Base-by-base conservation (phyloP, 2,113 vertebrate genomes). In the Larimichthys polyactis region DNA sequence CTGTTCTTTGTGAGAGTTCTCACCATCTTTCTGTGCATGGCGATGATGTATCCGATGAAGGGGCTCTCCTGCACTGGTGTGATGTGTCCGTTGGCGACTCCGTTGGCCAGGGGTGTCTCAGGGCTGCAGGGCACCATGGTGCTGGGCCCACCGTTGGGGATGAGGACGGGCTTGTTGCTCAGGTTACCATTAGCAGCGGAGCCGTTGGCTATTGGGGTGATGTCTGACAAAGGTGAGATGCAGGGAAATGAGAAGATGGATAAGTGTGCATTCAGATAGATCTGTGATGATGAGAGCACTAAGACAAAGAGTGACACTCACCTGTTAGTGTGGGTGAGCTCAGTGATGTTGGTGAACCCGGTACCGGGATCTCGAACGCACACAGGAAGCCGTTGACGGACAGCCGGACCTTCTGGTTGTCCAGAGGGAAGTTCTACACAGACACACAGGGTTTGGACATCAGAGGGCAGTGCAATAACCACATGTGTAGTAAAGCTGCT, bases 1-100 rank as follows among this genome's bases (percentile, higher is more conserved):
- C 36, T 36, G 7, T 36, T 36, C 36, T 36, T 7, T 36, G 36
- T 8, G 4, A 36, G 16, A 29, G 24, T 17, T 43, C 96, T 94
- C 86, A 99, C 98, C 98, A 99, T 99, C 92, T 99, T 99, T 79
- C 98, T 96, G 93, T 99, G 98, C 90, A 99, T 96, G 75, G 98
- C 98, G 70, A 99, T 99, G 87, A 99, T 99, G 93, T 99, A 99
- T 0, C 98, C 98, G 7, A 93, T 98, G 89, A 97, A 97, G 0
- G 97, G 96, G 75, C 95, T 98, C 36, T 97, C 97, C 54, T 96
- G 92, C 71, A 96, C 86, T 0, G 93, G 90, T 15, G 96, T 87
- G 80, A 96, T 79, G 29, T 98, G 97, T 11, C 97, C 97, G 0
- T 99, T 99, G 70, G 94, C 85, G 14, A 96, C 71, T 65, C 96